Conservation (phyloP, 2,888 invertebrate genomes). For the Pristionchus arcanus region DNA sequence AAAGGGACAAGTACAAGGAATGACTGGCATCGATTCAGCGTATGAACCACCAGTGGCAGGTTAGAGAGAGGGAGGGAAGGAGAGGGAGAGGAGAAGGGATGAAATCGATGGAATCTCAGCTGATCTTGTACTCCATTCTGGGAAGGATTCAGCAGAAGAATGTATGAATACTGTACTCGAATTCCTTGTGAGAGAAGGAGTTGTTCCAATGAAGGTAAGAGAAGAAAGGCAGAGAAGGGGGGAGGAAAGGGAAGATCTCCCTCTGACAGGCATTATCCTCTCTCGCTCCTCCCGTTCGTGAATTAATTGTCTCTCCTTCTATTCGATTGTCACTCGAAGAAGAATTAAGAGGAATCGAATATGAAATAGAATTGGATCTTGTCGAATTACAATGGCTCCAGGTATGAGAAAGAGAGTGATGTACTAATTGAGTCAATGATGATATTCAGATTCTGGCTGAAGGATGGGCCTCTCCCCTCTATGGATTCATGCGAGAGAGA, state of each 20-base stretch:
- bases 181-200: slow-evolving; percentile 85
- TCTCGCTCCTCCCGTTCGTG: slow-evolving; percentile 67
- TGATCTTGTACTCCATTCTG: slow-evolving; percentile 90
- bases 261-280: slow-evolving; percentile 79
- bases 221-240: background rate
- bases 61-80: background rate
- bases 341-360: slow-evolving; percentile 87
- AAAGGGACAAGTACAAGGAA: slow-evolving; percentile 91
- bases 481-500: slow-evolving; percentile 97
- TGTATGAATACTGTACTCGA: slow-evolving; percentile 91
- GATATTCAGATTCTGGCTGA: slow-evolving; percentile 87
- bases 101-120: slow-evolving; percentile 87
- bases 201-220: slow-evolving; percentile 71
- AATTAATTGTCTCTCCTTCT: slow-evolving; percentile 64
- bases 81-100: slow-evolving; percentile 79
- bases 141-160: slow-evolving; percentile 86
- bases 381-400: slow-evolving; percentile 97
- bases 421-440: background rate
- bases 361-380: slow-evolving; percentile 86
- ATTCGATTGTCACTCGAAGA: slow-evolving; percentile 85
- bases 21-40: slow-evolving; percentile 92
- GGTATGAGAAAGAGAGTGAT: slow-evolving; percentile 66
- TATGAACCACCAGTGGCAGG: slow-evolving; percentile 82
- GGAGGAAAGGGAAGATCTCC: slow-evolving; percentile 71
- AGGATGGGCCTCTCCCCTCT: slow-evolving; percentile 97